Evolutionary conservation across 2,797 vertebrate genomes (phyloP), one percentile per base, ranked within the genome.

Genomic region (Gymnothorax javanicus): DNA sequence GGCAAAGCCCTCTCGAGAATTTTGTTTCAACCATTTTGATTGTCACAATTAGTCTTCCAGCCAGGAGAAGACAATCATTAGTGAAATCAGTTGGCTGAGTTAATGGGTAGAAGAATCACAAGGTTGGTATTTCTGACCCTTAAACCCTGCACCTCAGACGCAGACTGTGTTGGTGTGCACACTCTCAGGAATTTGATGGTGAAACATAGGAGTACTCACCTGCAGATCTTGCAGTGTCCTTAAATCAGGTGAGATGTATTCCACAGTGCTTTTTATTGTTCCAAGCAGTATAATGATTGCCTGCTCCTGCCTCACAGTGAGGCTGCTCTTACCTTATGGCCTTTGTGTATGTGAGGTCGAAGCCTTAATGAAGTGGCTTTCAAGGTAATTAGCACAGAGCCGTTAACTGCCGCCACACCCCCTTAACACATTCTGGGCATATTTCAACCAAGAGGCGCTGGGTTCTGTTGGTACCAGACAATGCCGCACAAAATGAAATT

Each of bases 391-490:
- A 93, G 92, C 92, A 94, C 89, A 69, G 91, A 92, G 91, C 94
- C 95, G 95, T 81, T 0, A 92, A 89, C 87, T 86, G 85, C 91
- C 86, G 43, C 89, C 90, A 91, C 94, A 95, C 93, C 88, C 86
- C 90, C 43, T 1, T 93, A 90, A 92, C 89, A 96, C 93, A 95
- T 96, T 96, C 93, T 94, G 83, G 82, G 90, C 83, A 92, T 83
- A 57, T 84, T 56, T 27, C 12, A 33, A 27, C 0, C 8, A 56
- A 20, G 15, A 13, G 73, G 3, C 25, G 1, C 2, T 2, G 25
- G 15, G 27, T 27, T 83, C 25, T 83, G 0, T 59, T 9, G 25
- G n/a, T 83, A 12, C 13, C 25, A 33, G 56, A 43, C 33, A 43
- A 43, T 7, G 3, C n/a, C 56, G 15, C 5, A 25, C n/a, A 59